Evolutionary conservation across 30 jellyfish, hydroid and myxozoan species (phyloP), one percentile per base, ranked within the genome.

Genomic region (Mastigias papua): DNA sequence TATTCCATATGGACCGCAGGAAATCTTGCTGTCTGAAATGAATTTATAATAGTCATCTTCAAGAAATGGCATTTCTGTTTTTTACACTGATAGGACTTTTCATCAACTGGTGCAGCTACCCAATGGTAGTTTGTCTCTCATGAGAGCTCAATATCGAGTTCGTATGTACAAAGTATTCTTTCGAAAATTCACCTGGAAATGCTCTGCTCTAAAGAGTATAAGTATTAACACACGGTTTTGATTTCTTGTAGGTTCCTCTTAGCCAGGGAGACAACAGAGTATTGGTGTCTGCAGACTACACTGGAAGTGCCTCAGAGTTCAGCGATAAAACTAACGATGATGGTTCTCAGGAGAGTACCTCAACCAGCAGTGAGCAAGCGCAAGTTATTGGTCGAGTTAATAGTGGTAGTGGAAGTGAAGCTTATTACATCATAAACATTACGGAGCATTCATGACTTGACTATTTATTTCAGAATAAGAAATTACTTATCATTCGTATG

Each of bases 391-490:
- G 73, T 30, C 81, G 90, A 0, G 90, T 80, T n/a, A 27, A 61
- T 68, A 62, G 90, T 42, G 90, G 90, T 34, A 62, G 81, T 66
- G 81, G 88, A 63, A 80, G 90, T 34, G 72, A 80, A 35, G 90
- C 81, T 11, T 80, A 64, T 61, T 64, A 62, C 81, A 78, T 80
- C 37, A 35, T 80, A 37, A 64, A 80, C 37, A 33, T 80, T 25
- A 80, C 90, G 25, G 90, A 78, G 30, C 78, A 73, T 0, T 37
- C 30, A 54, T 27, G 33, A 21, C 54, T 4, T 15, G 13, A 42
- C 54, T 4, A 4, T 42, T 15, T 42, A 15, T 15, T 15, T 42
- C 54, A 15, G 13, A 42, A 4, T 42, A n/a, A n/a, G n/a, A n/a
- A n/a, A 42, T 42, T 42, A 4, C 54, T 42, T 42, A 4, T 42